Conservation (phyloP, 2,113 vertebrate species). For the Prunella fulvescens region DNA sequence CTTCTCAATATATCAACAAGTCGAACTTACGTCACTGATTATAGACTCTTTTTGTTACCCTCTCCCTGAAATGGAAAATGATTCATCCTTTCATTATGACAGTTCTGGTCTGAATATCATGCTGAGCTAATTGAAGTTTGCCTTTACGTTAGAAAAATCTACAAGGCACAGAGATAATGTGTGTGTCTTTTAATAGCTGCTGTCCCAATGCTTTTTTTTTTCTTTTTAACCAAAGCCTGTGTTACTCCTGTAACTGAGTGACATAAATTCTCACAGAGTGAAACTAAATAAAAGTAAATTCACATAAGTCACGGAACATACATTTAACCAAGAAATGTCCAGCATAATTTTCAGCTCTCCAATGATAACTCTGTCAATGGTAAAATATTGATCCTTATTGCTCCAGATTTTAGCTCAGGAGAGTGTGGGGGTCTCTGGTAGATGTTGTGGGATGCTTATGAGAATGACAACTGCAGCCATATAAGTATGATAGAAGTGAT, state of each 20-base stretch:
- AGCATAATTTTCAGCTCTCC: background rate
- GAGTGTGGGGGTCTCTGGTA: background rate
- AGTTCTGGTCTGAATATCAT: slow-evolving; percentile 11
- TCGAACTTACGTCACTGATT: background rate
- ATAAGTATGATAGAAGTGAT: background rate
- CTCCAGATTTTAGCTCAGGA: background rate
- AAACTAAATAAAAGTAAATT: background rate
- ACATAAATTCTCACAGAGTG: background rate
- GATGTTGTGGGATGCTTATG: background rate
- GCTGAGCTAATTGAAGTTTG: slow-evolving; percentile 40
- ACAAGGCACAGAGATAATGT: background rate
- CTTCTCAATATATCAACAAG: background rate
- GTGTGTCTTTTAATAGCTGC: background rate
- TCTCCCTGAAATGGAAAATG: slow-evolving; percentile 29
- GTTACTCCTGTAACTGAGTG: background rate
- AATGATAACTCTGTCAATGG: background rate
- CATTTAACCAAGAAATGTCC: background rate
- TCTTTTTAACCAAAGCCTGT: background rate
- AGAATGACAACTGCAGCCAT: background rate
- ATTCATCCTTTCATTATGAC: slow-evolving; percentile 48
- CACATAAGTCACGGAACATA: background rate
- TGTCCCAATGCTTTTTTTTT: background rate
- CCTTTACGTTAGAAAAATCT: background rate
- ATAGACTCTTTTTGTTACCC: background rate
- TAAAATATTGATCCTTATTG: background rate